These are phyloP conservation scores for Myotis yumanensis DNA, from an alignment of 2,113 vertebrate genomes.

Conservation along the genomic window DNA sequence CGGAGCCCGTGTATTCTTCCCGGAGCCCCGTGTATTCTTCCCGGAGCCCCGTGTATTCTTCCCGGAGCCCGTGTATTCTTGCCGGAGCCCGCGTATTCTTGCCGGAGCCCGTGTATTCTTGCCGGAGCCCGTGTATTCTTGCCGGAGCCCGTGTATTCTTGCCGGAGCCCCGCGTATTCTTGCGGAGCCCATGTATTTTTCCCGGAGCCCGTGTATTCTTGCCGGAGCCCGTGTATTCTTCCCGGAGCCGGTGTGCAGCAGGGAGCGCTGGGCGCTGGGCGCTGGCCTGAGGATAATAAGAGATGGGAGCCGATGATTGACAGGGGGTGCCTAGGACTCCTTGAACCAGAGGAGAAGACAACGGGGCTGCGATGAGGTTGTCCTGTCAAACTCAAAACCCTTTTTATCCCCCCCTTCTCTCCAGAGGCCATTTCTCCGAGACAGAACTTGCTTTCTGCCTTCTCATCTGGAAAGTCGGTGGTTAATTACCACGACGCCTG, in stretches of 20 bases:
- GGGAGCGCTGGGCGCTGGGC: slow-evolving; percentile 26
- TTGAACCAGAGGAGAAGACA: slow-evolving; percentile 82
- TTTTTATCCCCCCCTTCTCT: slow-evolving; percentile 70
- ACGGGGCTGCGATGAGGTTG: slow-evolving; percentile 73
- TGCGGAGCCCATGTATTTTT: slow-evolving; percentile 80
- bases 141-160: no score
- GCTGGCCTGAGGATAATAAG: slow-evolving; percentile 87
- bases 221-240: slow-evolving; percentile 85
- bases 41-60: slow-evolving; percentile 54
- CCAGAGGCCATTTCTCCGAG: slow-evolving; percentile 82
- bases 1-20: slow-evolving; percentile 37
- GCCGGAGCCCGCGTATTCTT: slow-evolving; percentile 86
- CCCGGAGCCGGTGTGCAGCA: slow-evolving; percentile 63
- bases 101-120: slow-evolving; percentile 62
- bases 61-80: no score
- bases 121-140: no score
- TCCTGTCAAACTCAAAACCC: slow-evolving; percentile 81
- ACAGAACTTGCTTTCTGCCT: slow-evolving; percentile 78
- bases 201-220: slow-evolving; percentile 86
- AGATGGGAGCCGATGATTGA: slow-evolving; percentile 86
- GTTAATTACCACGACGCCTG: slow-evolving; percentile 83
- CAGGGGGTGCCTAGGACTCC: slow-evolving; percentile 84
- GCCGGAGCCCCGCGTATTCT: slow-evolving; percentile 75
- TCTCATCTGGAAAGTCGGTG: slow-evolving; percentile 82
- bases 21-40: slow-evolving; percentile 86